phyloP scores from a whole-genome alignment of 2,888 invertebrate species.

The Acleris cristana region DNA sequence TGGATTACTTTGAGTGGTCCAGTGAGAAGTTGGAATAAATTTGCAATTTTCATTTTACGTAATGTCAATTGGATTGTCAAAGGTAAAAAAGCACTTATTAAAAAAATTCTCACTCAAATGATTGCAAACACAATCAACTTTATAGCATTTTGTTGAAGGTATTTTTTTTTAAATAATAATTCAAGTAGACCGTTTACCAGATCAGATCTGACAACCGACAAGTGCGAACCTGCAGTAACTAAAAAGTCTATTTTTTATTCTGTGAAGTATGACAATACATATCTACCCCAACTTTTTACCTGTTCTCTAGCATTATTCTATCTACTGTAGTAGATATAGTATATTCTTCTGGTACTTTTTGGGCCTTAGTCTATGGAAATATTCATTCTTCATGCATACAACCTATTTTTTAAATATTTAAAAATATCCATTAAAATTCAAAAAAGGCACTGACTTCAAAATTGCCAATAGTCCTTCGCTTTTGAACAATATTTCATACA shows the following conservation, averaged over 20 bases:
- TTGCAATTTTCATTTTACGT: background rate
- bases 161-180: no score
- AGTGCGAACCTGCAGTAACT: no score
- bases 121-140: no score
- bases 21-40: background rate
- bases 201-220: no score
- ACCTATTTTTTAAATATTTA: no score
- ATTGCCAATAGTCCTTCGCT: no score
- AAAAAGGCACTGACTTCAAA: no score
- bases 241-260: background rate
- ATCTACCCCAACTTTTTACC: background rate
- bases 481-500: no score
- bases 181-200: no score
- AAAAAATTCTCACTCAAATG: background rate
- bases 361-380: background rate
- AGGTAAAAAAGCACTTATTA: background rate
- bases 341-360: background rate
- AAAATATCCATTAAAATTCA: no score
- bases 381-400: no score
- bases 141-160: no score
- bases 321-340: background rate
- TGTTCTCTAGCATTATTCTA: background rate
- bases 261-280: background rate
- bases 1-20: slow-evolving; percentile 18
- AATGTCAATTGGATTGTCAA: background rate